A percentile compares a stretch with the other conserved stretches of the same genome.
These are phyloP conservation scores for Rhinatrema bivittatum DNA, from an alignment of 2,797 vertebrate genomes.

Conservation along the genomic window DNA sequence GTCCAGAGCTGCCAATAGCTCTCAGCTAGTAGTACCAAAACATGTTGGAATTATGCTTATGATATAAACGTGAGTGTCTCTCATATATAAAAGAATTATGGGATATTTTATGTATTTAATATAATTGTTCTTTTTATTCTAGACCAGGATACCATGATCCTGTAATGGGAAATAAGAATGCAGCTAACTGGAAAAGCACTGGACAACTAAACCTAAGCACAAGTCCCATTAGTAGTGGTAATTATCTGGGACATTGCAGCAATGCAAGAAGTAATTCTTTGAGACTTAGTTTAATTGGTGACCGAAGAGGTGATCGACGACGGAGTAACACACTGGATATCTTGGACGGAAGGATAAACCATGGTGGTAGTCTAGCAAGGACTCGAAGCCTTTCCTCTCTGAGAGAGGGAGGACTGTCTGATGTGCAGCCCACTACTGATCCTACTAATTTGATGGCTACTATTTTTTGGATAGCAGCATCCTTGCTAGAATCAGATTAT, in stretches of 20 bases:
- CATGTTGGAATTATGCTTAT: no score
- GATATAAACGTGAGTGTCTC: no score
- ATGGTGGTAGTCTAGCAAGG: slow-evolving; percentile 81
- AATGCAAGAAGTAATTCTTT: slow-evolving; percentile 85
- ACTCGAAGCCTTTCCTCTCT: slow-evolving; percentile 92
- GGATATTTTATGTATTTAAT: background rate
- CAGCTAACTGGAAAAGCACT: slow-evolving; percentile 94
- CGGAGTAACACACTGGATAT: slow-evolving; percentile 95
- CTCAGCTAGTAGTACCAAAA: no score
- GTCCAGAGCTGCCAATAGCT: no score
- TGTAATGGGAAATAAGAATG: slow-evolving; percentile 83
- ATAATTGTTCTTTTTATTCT: slow-evolving; percentile 4
- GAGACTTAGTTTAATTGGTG: slow-evolving; percentile 76
- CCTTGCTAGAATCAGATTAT: slow-evolving; percentile 93
- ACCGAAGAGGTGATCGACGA: slow-evolving; percentile 74
- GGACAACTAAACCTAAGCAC: slow-evolving; percentile 90
- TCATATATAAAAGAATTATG: no score
- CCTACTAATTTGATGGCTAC: slow-evolving; percentile 92
- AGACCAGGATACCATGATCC: slow-evolving; percentile 81
- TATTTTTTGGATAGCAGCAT: slow-evolving; percentile 95
- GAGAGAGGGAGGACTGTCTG: slow-evolving; percentile 69
- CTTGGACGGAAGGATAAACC: slow-evolving; percentile 80
- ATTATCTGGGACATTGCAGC: slow-evolving; percentile 62
- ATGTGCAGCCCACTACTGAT: slow-evolving; percentile 77
- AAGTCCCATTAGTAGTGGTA: slow-evolving; percentile 60